phyloP scores from a whole-genome alignment of 2,113 vertebrate species.

The Bos javanicus region DNA sequence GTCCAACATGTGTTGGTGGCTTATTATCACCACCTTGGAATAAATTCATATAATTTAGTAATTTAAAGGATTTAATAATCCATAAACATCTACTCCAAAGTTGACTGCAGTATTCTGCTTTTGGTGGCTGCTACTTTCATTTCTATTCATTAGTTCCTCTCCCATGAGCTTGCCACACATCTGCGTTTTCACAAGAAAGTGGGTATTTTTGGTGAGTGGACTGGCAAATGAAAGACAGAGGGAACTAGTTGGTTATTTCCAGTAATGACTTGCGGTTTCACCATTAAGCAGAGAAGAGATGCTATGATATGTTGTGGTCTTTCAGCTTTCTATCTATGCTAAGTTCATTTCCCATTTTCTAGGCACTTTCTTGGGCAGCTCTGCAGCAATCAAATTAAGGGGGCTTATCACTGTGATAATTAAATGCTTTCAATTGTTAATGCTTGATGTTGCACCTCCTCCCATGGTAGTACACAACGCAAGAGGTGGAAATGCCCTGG shows the following conservation, averaged over 20 bases:
- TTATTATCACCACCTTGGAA: neutral
- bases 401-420: neutral
- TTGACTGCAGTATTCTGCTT: neutral
- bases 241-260: neutral
- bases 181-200: neutral
- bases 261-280: neutral
- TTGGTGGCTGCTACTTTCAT: neutral
- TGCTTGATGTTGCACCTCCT: neutral
- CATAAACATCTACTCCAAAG: neutral
- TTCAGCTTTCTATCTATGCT: neutral
- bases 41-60: neutral
- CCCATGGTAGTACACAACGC: neutral
- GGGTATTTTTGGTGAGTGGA: neutral
- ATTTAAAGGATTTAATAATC: neutral
- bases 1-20: neutral
- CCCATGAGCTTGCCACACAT: neutral
- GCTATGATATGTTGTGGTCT: neutral
- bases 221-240: neutral
- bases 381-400: neutral
- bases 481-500: neutral
- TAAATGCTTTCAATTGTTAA: neutral
- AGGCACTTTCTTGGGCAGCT: neutral
- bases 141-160: conserved; percentile 22
- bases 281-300: neutral
- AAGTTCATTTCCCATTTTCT: neutral